Evolutionary conservation across 2,113 vertebrate genomes (phyloP).

Genomic region (Dissostichus mawsoni): DNA sequence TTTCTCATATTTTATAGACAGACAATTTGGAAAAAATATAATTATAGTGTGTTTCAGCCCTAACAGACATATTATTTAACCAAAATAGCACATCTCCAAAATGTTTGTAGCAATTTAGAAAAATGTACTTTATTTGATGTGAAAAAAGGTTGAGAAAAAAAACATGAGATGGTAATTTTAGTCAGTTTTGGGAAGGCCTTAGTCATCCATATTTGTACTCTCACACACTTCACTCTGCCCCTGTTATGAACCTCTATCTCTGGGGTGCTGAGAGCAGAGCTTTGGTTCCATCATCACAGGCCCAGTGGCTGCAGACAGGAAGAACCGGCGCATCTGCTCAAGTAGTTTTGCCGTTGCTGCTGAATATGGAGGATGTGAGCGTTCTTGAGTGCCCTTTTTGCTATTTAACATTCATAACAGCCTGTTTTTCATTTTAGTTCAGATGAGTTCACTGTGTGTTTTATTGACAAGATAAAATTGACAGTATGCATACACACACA

Average conservation of each 20-base stretch:
- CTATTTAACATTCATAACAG: slow-evolving; percentile 57
- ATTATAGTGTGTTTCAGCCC: too few species aligned
- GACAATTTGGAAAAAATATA: too few species aligned
- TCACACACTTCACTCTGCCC: slow-evolving; percentile 18
- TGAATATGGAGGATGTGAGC: slow-evolving; percentile 15
- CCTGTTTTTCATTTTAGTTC: slow-evolving; percentile 34
- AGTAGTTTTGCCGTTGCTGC: slow-evolving; percentile 56
- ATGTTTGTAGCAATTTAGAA: background rate
- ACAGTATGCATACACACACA: slow-evolving; percentile 21
- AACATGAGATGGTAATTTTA: too few species aligned
- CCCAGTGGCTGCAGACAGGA: slow-evolving; percentile 69
- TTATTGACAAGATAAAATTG: slow-evolving; percentile 42
- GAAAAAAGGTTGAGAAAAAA: slow-evolving; percentile 4
- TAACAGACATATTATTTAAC: background rate
- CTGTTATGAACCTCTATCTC: slow-evolving; percentile 52
- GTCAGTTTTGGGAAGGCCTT: background rate
- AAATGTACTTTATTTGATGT: slow-evolving; percentile 15
- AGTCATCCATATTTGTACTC: slow-evolving; percentile 33
- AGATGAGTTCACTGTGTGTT: slow-evolving; percentile 21
- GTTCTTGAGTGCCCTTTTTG: slow-evolving; percentile 30
- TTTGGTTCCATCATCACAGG: slow-evolving; percentile 65
- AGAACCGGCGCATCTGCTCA: slow-evolving; percentile 67
- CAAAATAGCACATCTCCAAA: background rate
- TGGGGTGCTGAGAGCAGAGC: slow-evolving; percentile 59
- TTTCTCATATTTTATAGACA: too few species aligned